Conservation (phyloP, 2,888 invertebrate species). For the Phortica okadai region DNA sequence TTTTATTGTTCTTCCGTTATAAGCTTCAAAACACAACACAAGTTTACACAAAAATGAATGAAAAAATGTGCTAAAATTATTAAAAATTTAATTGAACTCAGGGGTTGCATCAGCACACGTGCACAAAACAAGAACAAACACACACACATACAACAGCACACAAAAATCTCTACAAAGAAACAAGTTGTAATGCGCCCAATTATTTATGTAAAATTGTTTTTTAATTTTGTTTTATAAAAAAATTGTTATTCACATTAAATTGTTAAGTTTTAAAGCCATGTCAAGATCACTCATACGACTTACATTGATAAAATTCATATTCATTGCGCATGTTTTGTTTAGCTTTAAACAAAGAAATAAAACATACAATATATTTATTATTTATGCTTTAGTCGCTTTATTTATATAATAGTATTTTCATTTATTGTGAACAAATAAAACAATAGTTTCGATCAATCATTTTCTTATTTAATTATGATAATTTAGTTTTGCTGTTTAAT, state of each 20-base stretch:
- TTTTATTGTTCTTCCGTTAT: slow-evolving; percentile 29
- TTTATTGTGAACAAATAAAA: slow-evolving; percentile 18
- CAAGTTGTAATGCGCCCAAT: not conserved
- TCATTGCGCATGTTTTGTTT: slow-evolving; percentile 10
- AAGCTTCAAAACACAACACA: slow-evolving; percentile 37
- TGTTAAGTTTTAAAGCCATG: slow-evolving; percentile 9
- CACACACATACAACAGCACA: not conserved
- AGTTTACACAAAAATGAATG: slow-evolving; percentile 36
- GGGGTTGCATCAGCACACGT: slow-evolving; percentile 26
- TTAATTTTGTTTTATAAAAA: not conserved
- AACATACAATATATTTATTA: not conserved
- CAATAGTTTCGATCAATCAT: not conserved
- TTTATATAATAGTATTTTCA: slow-evolving; percentile 21
- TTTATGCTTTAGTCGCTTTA: not conserved
- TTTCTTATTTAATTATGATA: not conserved
- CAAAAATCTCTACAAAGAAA: not conserved
- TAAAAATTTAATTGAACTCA: slow-evolving; percentile 28
- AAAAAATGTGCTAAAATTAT: slow-evolving; percentile 38
- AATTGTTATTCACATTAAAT: not conserved
- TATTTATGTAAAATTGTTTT: slow-evolving; percentile 33
- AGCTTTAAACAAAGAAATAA: not conserved
- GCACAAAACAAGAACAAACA: slow-evolving; percentile 39
- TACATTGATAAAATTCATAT: not conserved
- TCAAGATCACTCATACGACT: not conserved
- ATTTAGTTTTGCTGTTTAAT: slow-evolving; percentile 1